Evolutionary conservation across 2,113 vertebrate genomes (phyloP), one percentile per base, ranked within the genome.

Genomic region (Arizona elegans): DNA sequence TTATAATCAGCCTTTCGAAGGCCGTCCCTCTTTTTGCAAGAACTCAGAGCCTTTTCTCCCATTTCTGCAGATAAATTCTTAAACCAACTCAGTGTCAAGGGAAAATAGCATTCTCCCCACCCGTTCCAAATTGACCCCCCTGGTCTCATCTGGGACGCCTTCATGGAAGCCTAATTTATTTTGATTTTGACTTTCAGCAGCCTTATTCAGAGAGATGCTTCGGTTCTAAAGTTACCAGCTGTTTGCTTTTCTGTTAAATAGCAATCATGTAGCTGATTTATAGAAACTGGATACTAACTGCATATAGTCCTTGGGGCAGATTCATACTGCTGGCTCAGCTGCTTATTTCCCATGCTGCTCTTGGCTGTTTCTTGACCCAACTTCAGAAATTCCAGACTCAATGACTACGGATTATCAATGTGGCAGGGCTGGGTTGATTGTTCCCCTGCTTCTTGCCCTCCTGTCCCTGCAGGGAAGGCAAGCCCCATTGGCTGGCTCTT

Each of bases 1-100:
- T 94, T 95, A 87, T 11, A 92, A 95, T 88, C 19, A 33, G 86
- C 33, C 1, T 43, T 43, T 55, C 38, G 24, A 26, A 65, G 86
- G n/a, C 86, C 58, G 53, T 12, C 9, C 21, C 52, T 62, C 17
- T 50, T n/a, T 70, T 92, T 26, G 6, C 12, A 4, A 87, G n/a
- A 29, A 8, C 29, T 88, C 55, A 5, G 62, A 8, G 19, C 10
- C 33, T 17, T 92, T 2, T 17, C 12, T 21, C 59, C 52, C 13
- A 38, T 23, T 43, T 52, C 59, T 24, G n/a, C 13, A 26, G 50
- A 54, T 29, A 23, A 17, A 23, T 65, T 38, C 26, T 54, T 24
- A 6, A 50, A 85, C 50, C 81, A 86, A 26, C 6, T 56, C n/a
- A 23, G 15, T 59, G 91, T 43, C 10, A 17, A 70, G 59, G 10